phyloP scores from a whole-genome alignment of 2,797 vertebrate genomes.

The Lepus oiostolus region DNA sequence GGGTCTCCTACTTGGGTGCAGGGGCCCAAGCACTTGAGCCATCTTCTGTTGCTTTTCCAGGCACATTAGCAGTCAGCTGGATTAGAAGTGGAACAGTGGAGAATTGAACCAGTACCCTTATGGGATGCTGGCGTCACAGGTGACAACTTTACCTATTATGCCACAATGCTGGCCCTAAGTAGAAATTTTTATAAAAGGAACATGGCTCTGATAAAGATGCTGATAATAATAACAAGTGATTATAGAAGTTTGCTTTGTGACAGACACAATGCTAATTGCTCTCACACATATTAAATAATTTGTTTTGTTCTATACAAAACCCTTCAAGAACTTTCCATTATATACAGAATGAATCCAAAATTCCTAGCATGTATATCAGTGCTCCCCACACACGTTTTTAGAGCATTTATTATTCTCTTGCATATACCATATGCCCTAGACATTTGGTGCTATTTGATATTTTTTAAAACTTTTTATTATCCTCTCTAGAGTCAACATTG shows the following conservation, averaged over 20 bases:
- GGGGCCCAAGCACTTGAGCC: too few species aligned
- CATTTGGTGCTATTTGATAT: slow-evolving; percentile 45
- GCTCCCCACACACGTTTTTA: neutral
- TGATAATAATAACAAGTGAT: neutral
- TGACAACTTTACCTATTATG: too few species aligned
- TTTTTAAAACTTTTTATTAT: slow-evolving; percentile 63
- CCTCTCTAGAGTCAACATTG: neutral
- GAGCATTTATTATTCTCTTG: neutral
- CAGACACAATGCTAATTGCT: neutral
- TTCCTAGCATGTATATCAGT: neutral
- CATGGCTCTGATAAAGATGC: neutral
- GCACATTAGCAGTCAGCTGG: too few species aligned
- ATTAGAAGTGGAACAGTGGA: too few species aligned
- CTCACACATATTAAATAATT: slow-evolving; percentile 8
- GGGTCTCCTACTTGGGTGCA: too few species aligned
- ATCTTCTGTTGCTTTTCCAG: too few species aligned
- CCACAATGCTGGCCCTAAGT: neutral
- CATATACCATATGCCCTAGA: neutral
- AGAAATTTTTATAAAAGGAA: slow-evolving; percentile 16
- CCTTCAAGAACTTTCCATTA: neutral
- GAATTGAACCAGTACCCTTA: too few species aligned
- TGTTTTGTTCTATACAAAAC: neutral
- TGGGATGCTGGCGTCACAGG: too few species aligned
- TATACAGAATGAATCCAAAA: neutral
- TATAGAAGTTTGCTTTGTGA: neutral